Evolutionary conservation across 2,888 invertebrate species (phyloP), one percentile per base, ranked within the genome.

Genomic region (Epirrita christyi): DNA sequence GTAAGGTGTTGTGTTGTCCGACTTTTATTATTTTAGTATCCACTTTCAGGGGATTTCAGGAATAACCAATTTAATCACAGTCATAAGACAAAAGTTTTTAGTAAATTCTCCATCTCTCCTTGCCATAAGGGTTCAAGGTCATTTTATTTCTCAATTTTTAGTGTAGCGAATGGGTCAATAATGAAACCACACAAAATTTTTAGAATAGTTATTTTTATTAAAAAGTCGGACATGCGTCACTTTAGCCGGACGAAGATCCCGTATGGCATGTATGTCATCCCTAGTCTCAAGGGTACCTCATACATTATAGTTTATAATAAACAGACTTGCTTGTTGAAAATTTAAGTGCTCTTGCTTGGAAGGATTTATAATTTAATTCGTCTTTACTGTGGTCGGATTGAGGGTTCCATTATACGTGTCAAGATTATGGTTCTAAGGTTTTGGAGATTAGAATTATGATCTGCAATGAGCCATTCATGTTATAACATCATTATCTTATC

Each of bases 281-380:
- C 47, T 52, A 59, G 64, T 63, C 67, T 60, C 59, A 64, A 64
- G 70, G 71, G 79, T 75, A 78, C 75, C 71, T 75, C 77, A 78
- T 79, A 83, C 77, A 80, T 83, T 79, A 81, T 81, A 83, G 59
- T 55, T 59, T 48, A 43, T 51, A 47, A 52, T 50, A 51, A 56
- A 56, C 79, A 76, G 72, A 74, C 75, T 78, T 64, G 72, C 66
- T 71, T 73, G 74, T 65, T 80, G 79, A 85, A 81, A 85, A 76
- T 85, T 85, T 83, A 76, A 85, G 81, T 80, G 81, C 76, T 72
- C 64, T 68, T 56, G 51, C 60, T 76, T 74, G 65, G 66, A 67
- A 68, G 68, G 75, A 75, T 72, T 79, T 74, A 78, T 81, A 83
- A 85, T 83, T 80, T 81, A 83, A 83, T 85, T 83, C 77, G 74